Base-by-base conservation (phyloP, 1,140 invertebrate species). In the Psilanteris sp. region DNA sequence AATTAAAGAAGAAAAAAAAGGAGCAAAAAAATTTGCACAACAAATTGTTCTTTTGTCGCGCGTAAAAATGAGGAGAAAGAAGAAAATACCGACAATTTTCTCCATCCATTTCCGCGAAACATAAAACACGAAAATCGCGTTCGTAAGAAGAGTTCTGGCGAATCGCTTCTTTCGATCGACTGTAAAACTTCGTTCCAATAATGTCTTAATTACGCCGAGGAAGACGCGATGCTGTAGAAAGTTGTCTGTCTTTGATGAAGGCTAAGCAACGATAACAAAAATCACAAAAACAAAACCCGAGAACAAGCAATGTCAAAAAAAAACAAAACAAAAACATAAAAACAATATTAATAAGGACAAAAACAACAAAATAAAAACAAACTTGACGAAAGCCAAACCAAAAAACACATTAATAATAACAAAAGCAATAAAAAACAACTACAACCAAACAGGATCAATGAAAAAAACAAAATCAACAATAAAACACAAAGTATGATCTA, bases 141-240 rank as follows among this genome's bases (percentile, higher is more conserved):
- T n/a, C n/a, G n/a, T n/a, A n/a, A n/a, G n/a, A n/a, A 46, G 27
- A 62, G 3, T 24, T 39, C 22, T 15, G n/a, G 15, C 15, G 11
- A 14, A 50, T 29, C 31, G 46, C 39, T 27, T 48, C 11, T 37
- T 22, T 52, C 36, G 13, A 32, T 32, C 5, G 32, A 46, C 29
- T 31, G 34, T 52, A 44, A 54, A 68, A 44, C 29, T 14, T 31
- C 48, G 52, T 52, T 48, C 50, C 52, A 55, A 39, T 68, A 68
- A 68, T 34, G 55, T 39, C 50, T 44, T 57, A 55, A 57, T 68
- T 67, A 48, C 27, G 29, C 27, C 55, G 18, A 22, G 15, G 26
- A 52, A 43, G 61, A 32, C 11, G 20, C 61, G 10, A 24, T 39
- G 31, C 31, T 15, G 37, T 54, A 66, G 61, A 66, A 66, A 66